Evolutionary conservation across 2,113 vertebrate species (phyloP).

Genomic region (Chitala chitala): DNA sequence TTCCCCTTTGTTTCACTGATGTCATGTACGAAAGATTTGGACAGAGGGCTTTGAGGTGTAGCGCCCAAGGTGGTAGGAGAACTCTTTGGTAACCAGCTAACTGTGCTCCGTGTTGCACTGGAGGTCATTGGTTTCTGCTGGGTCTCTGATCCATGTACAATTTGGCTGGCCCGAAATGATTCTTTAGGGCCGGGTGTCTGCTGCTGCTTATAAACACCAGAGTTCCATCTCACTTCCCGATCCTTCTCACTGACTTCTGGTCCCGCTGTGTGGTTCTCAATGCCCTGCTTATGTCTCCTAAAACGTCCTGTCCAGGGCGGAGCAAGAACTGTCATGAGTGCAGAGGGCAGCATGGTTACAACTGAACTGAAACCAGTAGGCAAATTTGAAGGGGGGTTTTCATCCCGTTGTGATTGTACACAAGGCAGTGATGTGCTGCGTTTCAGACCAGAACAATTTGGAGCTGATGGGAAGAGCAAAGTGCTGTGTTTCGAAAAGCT

Average conservation of each 20-base stretch:
- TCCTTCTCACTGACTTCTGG: conserved; percentile 33
- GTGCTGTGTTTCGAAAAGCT: neutral
- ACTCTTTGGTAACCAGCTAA: conserved; percentile 48
- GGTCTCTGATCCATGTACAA: conserved; percentile 16
- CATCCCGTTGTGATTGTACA: neutral
- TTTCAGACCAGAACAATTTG: neutral
- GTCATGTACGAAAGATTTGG: conserved; percentile 41
- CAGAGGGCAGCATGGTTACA: conserved; percentile 56
- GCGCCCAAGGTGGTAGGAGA: conserved; percentile 31
- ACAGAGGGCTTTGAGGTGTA: conserved; percentile 37
- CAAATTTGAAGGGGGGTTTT: neutral
- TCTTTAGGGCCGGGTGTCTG: conserved; percentile 7
- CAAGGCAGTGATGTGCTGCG: neutral
- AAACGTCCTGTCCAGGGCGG: conserved; percentile 51
- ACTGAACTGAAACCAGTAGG: neutral
- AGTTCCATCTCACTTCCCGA: conserved; percentile 25
- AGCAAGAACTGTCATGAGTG: conserved; percentile 58
- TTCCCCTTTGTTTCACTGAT: conserved; percentile 27
- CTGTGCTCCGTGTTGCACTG: conserved; percentile 35
- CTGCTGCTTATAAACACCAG: neutral
- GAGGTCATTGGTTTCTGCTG: conserved; percentile 36
- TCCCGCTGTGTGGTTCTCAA: conserved; percentile 21
- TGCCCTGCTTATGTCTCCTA: conserved; percentile 42
- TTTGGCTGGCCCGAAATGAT: neutral
- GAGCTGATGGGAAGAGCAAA: neutral